phyloP scores from a whole-genome alignment of 2,113 vertebrate species.

The Heliornis fulica region DNA sequence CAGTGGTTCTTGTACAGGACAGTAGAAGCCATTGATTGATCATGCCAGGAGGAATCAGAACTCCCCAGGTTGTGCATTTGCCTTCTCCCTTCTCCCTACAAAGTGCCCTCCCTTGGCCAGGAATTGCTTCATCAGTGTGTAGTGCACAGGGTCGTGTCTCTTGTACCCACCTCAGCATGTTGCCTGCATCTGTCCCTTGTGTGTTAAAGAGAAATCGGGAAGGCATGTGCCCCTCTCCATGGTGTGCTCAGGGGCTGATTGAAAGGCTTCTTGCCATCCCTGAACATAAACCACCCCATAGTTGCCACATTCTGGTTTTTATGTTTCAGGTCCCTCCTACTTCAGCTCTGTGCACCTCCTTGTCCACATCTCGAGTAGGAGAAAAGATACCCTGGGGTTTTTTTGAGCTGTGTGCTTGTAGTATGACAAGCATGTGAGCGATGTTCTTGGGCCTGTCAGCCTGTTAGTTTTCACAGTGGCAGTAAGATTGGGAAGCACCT shows the following conservation, averaged over 20 bases:
- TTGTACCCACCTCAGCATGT: background rate
- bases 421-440: background rate
- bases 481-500: background rate
- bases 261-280: background rate
- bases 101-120: background rate
- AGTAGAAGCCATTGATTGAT: background rate
- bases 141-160: background rate
- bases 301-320: background rate
- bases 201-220: fast-evolving
- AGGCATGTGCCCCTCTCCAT: background rate
- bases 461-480: background rate
- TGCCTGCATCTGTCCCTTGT: background rate
- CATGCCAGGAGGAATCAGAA: background rate
- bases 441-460: background rate
- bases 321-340: background rate
- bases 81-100: background rate
- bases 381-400: background rate
- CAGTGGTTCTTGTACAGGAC: background rate
- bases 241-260: background rate
- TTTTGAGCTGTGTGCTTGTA: background rate
- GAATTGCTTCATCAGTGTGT: background rate
- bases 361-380: background rate
- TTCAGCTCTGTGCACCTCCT: background rate
- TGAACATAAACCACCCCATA: fast-evolving
- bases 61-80: background rate